Evolutionary conservation across 2,888 invertebrate genomes (phyloP), one percentile per base, ranked within the genome.

Genomic region (Phalera bucephala): DNA sequence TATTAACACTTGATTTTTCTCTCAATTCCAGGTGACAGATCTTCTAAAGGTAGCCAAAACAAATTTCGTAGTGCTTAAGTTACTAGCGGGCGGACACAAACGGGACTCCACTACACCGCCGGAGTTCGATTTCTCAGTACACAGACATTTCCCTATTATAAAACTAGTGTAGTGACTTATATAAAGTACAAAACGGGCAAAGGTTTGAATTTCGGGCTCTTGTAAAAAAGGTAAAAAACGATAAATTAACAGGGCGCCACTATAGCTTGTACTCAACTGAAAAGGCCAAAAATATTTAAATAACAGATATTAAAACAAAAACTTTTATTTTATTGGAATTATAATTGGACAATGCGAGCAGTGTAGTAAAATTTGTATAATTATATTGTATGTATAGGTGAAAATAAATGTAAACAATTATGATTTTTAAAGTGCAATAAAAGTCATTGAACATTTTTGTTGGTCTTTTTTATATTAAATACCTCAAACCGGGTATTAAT

Each of bases 1-100:
- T n/a, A n/a, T n/a, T n/a, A n/a, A n/a, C n/a, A n/a, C n/a, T n/a
- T n/a, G n/a, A n/a, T n/a, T n/a, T n/a, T n/a, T n/a, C n/a, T n/a
- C n/a, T n/a, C n/a, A n/a, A n/a, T n/a, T n/a, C n/a, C 85, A 96
- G 94, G 93, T 96, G 41, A 88, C 91, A 15, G 95, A 95, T 71
- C 91, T 98, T 49, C 89, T 98, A 31, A 96, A 96, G 84, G 95
- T 99, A 52, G 94, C 96, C 23, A 99, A 99, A 91, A 97, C 97
- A 0, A 99, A 99, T 91, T 97, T 97, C 75, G 95, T 99, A 55
- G 98, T 99, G 8, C 91, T 98, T 82, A 98, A 97, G 82, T 89
- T 99, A 41, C 83, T 99, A 48, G 95, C 96, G 0, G 96, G 96
- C 44, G 99, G 98, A 5, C 98, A 98, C 79, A 97, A 96, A 77